phyloP scores from a whole-genome alignment of 2,113 vertebrate species.

The Pterocles orientalis region DNA sequence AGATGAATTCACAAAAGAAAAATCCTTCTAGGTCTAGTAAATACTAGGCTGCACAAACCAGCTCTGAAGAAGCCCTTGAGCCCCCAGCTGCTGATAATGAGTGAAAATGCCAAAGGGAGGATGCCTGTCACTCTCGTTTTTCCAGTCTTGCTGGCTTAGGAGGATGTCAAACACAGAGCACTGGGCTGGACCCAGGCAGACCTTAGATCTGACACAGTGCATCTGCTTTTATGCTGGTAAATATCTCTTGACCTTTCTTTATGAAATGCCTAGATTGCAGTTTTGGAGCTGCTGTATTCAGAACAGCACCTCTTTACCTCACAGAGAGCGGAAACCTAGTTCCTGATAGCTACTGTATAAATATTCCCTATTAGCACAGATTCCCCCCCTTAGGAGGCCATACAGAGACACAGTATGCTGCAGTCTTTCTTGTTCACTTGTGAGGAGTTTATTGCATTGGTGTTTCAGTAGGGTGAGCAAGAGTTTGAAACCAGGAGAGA shows the following conservation, averaged over 20 bases:
- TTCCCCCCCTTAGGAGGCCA: background rate
- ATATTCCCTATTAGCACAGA: background rate
- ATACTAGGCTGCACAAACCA: background rate
- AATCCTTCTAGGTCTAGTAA: background rate
- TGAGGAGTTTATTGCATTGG: background rate
- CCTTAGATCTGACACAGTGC: background rate
- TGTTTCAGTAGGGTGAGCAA: background rate
- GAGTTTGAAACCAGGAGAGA: background rate
- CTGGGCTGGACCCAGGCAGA: background rate
- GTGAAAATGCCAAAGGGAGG: background rate
- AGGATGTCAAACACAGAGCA: background rate
- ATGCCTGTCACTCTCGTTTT: background rate
- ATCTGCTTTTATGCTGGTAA: background rate
- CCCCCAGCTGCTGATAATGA: background rate
- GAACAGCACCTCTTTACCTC: background rate
- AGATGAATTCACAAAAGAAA: background rate
- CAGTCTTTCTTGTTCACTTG: background rate
- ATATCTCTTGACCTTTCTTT: background rate
- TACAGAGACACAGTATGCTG: background rate
- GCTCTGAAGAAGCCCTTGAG: background rate
- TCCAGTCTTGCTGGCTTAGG: background rate
- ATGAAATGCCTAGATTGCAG: background rate
- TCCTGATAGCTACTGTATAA: rapidly evolving
- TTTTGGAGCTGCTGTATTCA: background rate
- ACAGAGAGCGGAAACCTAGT: rapidly evolving